Evolutionary conservation across 2,888 invertebrate species (phyloP).

Genomic region (Orthosia incerta): DNA sequence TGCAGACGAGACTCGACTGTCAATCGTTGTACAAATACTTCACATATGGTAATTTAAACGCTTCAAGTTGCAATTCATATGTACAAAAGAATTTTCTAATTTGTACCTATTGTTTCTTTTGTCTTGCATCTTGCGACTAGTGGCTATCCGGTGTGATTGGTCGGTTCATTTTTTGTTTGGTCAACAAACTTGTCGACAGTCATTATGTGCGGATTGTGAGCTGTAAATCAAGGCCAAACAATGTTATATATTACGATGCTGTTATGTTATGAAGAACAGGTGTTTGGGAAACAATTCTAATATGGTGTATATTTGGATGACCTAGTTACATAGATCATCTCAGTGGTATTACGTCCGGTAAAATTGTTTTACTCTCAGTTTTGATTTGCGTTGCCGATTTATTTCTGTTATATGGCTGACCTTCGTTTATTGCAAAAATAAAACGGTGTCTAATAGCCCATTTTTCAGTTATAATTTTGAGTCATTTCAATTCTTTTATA

Average conservation of each 20-base stretch:
- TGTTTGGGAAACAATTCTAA: conserved; percentile 70
- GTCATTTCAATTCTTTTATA: conserved; percentile 11
- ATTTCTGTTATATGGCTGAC: conserved; percentile 23
- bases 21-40: conserved; percentile 81
- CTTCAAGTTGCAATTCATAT: conserved; percentile 69
- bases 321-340: conserved; percentile 58
- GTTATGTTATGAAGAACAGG: conserved; percentile 71
- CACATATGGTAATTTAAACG: conserved; percentile 78
- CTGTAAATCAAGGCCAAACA: conserved; percentile 78
- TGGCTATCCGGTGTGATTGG: conserved; percentile 40
- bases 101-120: conserved; percentile 60
- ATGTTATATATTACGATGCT: conserved; percentile 72
- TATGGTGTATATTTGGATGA: conserved; percentile 67
- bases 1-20: conserved; percentile 78
- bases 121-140: conserved; percentile 45
- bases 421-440: conserved; percentile 21
- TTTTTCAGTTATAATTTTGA: conserved; percentile 32
- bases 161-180: conserved; percentile 62
- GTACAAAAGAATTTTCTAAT: conserved; percentile 71
- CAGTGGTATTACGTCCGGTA: conserved; percentile 33
- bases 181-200: conserved; percentile 64
- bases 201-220: conserved; percentile 68
- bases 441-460: not conserved
- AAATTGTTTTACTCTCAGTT: conserved; percentile 46
- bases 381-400: conserved; percentile 21